Evolutionary conservation across 2,113 vertebrate genomes (phyloP).

Genomic region (Oryzias curvinotus): DNA sequence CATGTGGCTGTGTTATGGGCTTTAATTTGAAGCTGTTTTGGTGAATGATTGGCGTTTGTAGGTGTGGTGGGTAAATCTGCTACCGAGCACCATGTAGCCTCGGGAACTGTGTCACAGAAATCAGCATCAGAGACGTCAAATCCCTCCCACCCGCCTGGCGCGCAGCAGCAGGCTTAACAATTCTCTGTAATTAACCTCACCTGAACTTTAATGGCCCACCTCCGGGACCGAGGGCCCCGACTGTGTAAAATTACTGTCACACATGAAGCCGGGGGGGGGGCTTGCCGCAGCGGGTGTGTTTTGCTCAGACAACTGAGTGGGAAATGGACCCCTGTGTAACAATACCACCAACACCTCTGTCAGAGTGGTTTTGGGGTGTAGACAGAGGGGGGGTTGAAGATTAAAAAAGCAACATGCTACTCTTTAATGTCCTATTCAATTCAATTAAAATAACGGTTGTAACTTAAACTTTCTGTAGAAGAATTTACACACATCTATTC

Average conservation of each 20-base stretch:
- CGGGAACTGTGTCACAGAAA: conserved; percentile 50
- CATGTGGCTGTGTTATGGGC: conserved; percentile 62
- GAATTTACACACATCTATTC: too few species aligned
- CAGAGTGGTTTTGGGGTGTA: conserved; percentile 41
- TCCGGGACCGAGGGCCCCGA: conserved; percentile 64
- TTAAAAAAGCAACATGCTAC: not conserved
- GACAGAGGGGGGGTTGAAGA: conserved; percentile 31
- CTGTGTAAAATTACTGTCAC: conserved; percentile 73
- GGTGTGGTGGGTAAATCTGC: conserved; percentile 73
- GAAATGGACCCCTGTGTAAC: conserved; percentile 72
- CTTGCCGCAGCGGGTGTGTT: conserved; percentile 62
- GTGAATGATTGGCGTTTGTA: conserved; percentile 67
- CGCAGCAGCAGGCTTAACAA: conserved; percentile 73
- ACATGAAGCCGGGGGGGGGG: conserved; percentile 52
- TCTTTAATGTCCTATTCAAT: too few species aligned
- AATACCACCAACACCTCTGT: conserved; percentile 66
- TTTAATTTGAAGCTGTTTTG: conserved; percentile 63
- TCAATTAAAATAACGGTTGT: too few species aligned
- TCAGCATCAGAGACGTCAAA: conserved; percentile 54
- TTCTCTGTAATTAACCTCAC: conserved; percentile 80
- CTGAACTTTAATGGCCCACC: conserved; percentile 78
- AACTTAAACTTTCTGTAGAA: too few species aligned
- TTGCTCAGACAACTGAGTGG: conserved; percentile 62
- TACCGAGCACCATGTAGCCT: conserved; percentile 60
- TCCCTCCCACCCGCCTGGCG: conserved; percentile 56